Evolutionary conservation across 2,888 invertebrate genomes (phyloP).

Genomic region (Pecten maximus): DNA sequence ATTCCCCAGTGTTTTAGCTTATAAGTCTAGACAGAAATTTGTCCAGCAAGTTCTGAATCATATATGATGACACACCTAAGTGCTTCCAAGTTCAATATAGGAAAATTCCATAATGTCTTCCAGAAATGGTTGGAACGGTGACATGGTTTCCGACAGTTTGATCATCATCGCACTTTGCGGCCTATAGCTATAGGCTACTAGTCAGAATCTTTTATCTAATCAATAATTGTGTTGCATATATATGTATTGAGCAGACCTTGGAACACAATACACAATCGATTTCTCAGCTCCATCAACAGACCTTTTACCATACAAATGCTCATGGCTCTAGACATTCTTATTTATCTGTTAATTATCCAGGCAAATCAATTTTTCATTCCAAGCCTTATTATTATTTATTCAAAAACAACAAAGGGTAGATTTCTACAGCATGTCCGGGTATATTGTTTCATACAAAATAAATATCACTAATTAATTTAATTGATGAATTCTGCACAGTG

Average conservation of each 20-base stretch:
- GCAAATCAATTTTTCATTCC: no score
- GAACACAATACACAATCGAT: neutral
- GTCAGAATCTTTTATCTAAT: neutral
- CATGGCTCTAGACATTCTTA: neutral
- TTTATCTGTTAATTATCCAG: neutral
- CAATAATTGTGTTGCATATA: neutral
- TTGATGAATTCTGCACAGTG: no score
- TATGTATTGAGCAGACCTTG: neutral
- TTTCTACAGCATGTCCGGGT: no score
- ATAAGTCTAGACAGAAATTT: neutral
- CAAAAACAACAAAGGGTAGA: no score
- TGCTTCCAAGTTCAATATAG: neutral
- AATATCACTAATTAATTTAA: no score
- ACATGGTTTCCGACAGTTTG: neutral
- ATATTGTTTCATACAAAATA: no score
- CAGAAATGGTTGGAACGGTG: neutral
- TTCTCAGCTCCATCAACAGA: neutral
- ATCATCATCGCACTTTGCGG: neutral
- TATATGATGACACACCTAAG: neutral
- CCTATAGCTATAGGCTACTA: conserved; percentile 4
- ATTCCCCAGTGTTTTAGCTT: neutral
- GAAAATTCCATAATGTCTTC: neutral
- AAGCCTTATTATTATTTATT: no score
- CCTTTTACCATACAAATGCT: neutral
- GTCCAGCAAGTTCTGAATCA: neutral